Conservation (phyloP, 2,888 invertebrate genomes). For the Pteria penguin region DNA sequence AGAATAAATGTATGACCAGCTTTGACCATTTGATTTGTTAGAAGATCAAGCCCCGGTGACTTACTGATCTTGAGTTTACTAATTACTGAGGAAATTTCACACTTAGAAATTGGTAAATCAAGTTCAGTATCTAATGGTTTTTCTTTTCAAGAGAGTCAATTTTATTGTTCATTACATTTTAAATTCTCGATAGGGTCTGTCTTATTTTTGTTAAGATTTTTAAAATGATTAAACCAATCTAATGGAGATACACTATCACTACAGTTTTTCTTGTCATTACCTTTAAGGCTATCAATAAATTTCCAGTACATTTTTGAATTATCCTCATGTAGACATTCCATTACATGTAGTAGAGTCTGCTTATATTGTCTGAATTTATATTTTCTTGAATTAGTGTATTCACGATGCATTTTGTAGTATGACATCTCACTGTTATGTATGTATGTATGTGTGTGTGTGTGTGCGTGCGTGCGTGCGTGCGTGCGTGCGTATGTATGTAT, state of each 20-base stretch:
- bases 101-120: background rate
- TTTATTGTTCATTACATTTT: background rate
- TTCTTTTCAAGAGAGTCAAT: background rate
- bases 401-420: slow-evolving; percentile 8
- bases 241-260: background rate
- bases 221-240: background rate
- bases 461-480: no score
- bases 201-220: background rate
- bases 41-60: background rate
- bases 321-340: slow-evolving; percentile 1
- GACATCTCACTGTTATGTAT: no score
- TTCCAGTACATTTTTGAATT: slow-evolving; percentile 20
- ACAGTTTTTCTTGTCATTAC: background rate
- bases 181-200: background rate
- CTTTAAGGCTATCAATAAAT: background rate
- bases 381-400: slow-evolving; percentile 23
- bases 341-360: background rate
- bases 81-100: slow-evolving; percentile 1
- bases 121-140: background rate
- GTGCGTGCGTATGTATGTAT: no score
- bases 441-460: no score
- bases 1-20: background rate
- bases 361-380: background rate
- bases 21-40: background rate
- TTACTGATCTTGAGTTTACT: background rate